Percentiles rank a stretch among this genome's conserved stretches.
These are phyloP conservation scores for Merodon equestris DNA, from an alignment of 2,888 invertebrate species.

Conservation along the genomic window DNA sequence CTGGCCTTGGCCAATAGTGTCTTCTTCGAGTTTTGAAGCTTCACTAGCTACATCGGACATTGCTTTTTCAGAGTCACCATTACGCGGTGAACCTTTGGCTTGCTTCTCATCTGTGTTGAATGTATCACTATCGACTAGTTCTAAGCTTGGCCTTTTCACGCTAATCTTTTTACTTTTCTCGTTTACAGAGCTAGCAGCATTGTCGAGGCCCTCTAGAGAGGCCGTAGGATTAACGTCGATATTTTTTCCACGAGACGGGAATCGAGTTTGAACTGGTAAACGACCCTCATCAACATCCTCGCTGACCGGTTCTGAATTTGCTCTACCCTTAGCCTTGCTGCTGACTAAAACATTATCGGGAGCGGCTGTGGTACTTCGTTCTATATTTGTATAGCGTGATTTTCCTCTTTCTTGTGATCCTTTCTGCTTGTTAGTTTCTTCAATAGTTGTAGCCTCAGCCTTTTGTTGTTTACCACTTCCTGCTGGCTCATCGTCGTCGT, in stretches of 20 bases:
- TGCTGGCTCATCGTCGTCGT: conserved; percentile 83
- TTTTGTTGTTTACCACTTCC: conserved; percentile 49
- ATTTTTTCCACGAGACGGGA: conserved; percentile 85
- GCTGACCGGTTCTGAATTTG: conserved; percentile 73
- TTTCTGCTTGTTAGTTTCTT: conserved; percentile 72
- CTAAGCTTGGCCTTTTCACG: conserved; percentile 86
- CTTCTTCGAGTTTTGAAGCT: conserved; percentile 68
- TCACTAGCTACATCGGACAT: conserved; percentile 72
- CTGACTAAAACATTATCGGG: conserved; percentile 83
- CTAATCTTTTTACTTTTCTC: conserved; percentile 76
- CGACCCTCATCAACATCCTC: conserved; percentile 79
- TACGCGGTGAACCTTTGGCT: conserved; percentile 74
- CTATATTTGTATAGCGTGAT: conserved; percentile 78
- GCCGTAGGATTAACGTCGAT: conserved; percentile 80
- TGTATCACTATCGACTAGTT: conserved; percentile 89
- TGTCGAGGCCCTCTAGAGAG: conserved; percentile 83
- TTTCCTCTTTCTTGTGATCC: conserved; percentile 78
- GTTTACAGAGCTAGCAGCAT: conserved; percentile 73
- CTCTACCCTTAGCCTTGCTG: conserved; percentile 81
- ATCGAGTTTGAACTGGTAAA: conserved; percentile 90
- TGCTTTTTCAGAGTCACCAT: conserved; percentile 74
- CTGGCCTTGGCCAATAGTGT: conserved; percentile 51
- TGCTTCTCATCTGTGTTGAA: conserved; percentile 84
- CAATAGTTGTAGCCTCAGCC: conserved; percentile 41
- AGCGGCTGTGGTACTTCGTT: conserved; percentile 78